Evolutionary conservation across 2,888 invertebrate species (phyloP).

Genomic region (Diploptera punctata): DNA sequence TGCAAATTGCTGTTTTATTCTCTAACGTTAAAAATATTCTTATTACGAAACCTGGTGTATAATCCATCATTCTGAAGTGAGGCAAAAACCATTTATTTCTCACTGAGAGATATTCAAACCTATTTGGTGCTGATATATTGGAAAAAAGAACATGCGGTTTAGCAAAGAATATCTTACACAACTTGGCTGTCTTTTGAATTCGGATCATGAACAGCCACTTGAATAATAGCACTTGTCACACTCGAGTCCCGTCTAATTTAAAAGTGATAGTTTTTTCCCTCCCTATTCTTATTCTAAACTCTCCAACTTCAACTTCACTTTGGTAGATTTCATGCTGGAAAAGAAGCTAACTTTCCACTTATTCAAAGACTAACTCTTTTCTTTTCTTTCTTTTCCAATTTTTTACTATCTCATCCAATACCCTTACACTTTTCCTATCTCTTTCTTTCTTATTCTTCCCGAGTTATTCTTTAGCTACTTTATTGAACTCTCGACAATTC

Average conservation of each 20-base stretch:
- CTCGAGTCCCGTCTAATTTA: constrained; percentile 22
- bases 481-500: constrained; percentile 39
- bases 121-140: constrained; percentile 15
- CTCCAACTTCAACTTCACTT: not conserved
- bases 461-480: constrained; percentile 26
- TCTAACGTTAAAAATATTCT: too few relatives aligned
- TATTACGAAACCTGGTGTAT: not conserved
- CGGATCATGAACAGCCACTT: constrained; percentile 17
- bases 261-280: constrained; percentile 18
- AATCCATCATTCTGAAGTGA: not conserved
- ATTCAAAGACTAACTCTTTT: constrained; percentile 36
- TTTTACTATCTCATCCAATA: not conserved
- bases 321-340: constrained; percentile 19
- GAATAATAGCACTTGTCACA: constrained; percentile 23
- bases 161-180: not conserved
- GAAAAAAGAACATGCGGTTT: not conserved
- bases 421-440: too few relatives aligned
- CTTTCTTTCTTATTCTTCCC: constrained; percentile 3
- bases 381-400: constrained; percentile 22
- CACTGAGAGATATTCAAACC: not conserved
- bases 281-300: not conserved
- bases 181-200: not conserved
- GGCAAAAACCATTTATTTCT: not conserved
- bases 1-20: too few relatives aligned
- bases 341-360: constrained; percentile 36